These are phyloP conservation scores for Ichneumon xanthorius DNA, from an alignment of 2,888 invertebrate species.

Conservation along the genomic window DNA sequence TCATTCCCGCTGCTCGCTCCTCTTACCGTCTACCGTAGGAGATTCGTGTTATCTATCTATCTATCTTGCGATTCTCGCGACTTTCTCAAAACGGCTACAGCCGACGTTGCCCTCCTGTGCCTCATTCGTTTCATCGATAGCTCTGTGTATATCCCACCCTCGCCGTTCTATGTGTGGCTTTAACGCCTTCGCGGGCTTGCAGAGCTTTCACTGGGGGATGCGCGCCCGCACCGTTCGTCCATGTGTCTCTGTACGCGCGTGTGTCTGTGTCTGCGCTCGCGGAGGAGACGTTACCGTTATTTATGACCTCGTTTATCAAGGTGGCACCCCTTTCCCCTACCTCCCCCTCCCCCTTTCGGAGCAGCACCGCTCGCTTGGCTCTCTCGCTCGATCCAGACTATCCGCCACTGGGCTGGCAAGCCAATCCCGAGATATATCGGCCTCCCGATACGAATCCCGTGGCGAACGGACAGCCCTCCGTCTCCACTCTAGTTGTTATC, in stretches of 20 bases:
- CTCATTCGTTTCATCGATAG: constrained; percentile 52
- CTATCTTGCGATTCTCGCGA: constrained; percentile 34
- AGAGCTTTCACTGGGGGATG: constrained; percentile 61
- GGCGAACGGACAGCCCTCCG: constrained; percentile 64
- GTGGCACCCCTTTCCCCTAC: constrained; percentile 80
- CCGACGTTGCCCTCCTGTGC: constrained; percentile 15
- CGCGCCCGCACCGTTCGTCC: constrained; percentile 15
- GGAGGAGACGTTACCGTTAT: constrained; percentile 84
- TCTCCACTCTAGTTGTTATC: constrained; percentile 50
- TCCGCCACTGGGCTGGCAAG: constrained; percentile 83
- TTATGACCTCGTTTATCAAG: constrained; percentile 84
- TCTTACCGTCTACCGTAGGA: constrained; percentile 9
- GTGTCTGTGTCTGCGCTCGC: constrained; percentile 50
- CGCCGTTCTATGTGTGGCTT: constrained; percentile 24
- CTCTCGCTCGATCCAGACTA: constrained; percentile 77
- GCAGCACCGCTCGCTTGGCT: constrained; percentile 49
- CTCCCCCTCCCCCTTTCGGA: constrained; percentile 70
- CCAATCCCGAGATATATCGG: constrained; percentile 87
- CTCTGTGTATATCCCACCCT: constrained; percentile 27
- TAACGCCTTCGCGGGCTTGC: constrained; percentile 45
- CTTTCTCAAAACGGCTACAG: constrained; percentile 40
- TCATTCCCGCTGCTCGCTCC: constrained; percentile 34
- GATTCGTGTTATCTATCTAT: constrained; percentile 22
- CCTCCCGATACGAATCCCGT: constrained; percentile 82
- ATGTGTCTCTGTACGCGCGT: background rate